Evolutionary conservation across 1,140 invertebrate species (phyloP), one percentile per base, ranked within the genome.

Genomic region (Cyrtorhinus lividipennis): DNA sequence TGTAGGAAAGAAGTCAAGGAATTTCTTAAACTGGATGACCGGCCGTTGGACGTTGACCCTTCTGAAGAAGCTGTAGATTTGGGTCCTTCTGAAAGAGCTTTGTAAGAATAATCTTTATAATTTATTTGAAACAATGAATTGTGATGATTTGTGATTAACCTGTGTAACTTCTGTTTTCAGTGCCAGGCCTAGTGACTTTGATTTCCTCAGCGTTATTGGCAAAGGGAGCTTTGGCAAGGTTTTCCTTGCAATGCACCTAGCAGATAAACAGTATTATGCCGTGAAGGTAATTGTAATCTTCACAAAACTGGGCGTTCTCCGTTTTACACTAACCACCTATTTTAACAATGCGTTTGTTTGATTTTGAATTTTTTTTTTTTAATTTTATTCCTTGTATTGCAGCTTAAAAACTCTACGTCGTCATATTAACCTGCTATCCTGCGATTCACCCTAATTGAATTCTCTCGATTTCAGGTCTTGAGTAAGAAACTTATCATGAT

Each of bases 161-260:
- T 38, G 30, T 5, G 30, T 38, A n/a, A n/a, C n/a, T n/a, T n/a
- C n/a, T 64, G 45, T 63, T 63, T 68, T 23, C 65, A 76, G 74
- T 60, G 79, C 79, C 1, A 77, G 76, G 67, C 81, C 83, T 30
- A 74, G 71, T 66, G 81, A 85, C 73, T 85, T 85, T 75, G 81
- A 83, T 66, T 85, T 84, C 68, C 68, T 84, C 22, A 81, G 78
- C 66, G 78, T 82, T 3, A 82, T 85, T 67, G 83, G 83, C 15
- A 83, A 84, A 71, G 83, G 83, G n/a, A 82, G 79, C 67, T 84
- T 83, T 73, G 83, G 83, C 13, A 81, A 81, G 73, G 81, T 85
- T 3, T 74, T 81, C 26, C 72, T 85, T 44, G 83, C 83, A 1
- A 72, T 76, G 56, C 80, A 83, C 67, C 77, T 77, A 63, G 67